Evolutionary conservation across 2,888 invertebrate species (phyloP), one percentile per base, ranked within the genome.

Genomic region (Coronaproctus castanopsis): DNA sequence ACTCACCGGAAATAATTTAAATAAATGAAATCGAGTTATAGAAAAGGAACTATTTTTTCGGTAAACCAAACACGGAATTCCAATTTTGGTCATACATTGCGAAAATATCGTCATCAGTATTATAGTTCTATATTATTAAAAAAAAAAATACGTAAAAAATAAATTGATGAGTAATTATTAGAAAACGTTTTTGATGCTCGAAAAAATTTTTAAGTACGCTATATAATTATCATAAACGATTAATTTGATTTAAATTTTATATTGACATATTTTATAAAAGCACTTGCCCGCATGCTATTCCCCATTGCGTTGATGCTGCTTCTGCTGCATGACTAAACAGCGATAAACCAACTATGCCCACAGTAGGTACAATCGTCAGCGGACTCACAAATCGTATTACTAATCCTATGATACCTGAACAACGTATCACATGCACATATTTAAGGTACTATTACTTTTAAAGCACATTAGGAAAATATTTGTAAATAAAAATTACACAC

Each of bases 251-350:
- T n/a, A n/a, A n/a, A n/a, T n/a, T n/a, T n/a, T n/a, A n/a, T n/a
- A n/a, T n/a, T n/a, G n/a, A n/a, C n/a, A n/a, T n/a, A n/a, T n/a
- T n/a, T n/a, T n/a, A n/a, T n/a, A n/a, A 23, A 55, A 21, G 53
- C 60, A 70, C 78, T 77, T 70, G 88, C 89, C 85, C 79, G 19
- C 79, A 78, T 1, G 88, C 81, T 59, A 90, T 81, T 18, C 85
- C 85, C 89, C 89, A 90, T 65, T 89, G 85, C 67, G 81, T 80
- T 1, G 86, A 79, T 0, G 89, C 87, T n/a, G 86, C 84, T 0
- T 76, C 75, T 0, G 85, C 82, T 0, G 89, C 88, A 69, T 86
- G 84, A 68, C 83, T 81, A 69, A 89, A 87, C 51, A 90, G 73
- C 0, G 88, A 85, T 18, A 91, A 72, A 0, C 90, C 90, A 61